Evolutionary conservation across 2,113 vertebrate genomes (phyloP), one percentile per base, ranked within the genome.

Genomic region (Macroglossus sobrinus): DNA sequence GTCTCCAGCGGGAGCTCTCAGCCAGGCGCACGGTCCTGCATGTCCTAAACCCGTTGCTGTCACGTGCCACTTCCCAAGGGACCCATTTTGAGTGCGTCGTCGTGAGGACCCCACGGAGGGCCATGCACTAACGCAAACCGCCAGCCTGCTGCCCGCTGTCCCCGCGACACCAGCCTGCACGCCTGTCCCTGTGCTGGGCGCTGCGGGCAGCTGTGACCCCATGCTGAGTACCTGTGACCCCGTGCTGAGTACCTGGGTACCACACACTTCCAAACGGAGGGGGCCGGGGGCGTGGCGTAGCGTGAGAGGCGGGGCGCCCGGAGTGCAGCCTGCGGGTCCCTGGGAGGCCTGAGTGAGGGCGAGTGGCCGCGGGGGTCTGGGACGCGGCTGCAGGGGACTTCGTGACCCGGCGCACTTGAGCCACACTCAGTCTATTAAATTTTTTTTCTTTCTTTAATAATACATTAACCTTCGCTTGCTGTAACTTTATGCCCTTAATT

Each of bases 11-110:
- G 84, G 43, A 24, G 33, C 64, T 21, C 59, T 57, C 18, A 30
- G 57, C 4, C 10, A 2, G 26, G 8, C 0, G 18, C 59, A 3
- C 0, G 4, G 13, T 9, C 38, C 59, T 35, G 3, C 19, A 8
- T 59, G 57, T 66, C 21, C 11, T 2, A 19, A 11, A 11, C n/a
- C 43, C 3, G 5, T 18, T 53, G 8, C 24, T 2, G 76, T 15
- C 55, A 19, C 55, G 15, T 14, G 35, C 55, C 15, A 1, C 78
- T 18, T 11, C 11, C 78, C 35, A 14, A 18, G 40, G 71, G 71
- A 74, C 71, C 16, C 24, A 0, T 40, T 57, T 53, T 59, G 76
- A 57, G 24, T 11, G 4, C 9, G 7, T 40, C 55, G 2, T 40
- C 9, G 8, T 40, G 53, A 2, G 15, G 19, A 40, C 24, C 28